Evolutionary conservation across 2,888 invertebrate genomes (phyloP), one percentile per base, ranked within the genome.

Genomic region (Phaedon cochleariae): DNA sequence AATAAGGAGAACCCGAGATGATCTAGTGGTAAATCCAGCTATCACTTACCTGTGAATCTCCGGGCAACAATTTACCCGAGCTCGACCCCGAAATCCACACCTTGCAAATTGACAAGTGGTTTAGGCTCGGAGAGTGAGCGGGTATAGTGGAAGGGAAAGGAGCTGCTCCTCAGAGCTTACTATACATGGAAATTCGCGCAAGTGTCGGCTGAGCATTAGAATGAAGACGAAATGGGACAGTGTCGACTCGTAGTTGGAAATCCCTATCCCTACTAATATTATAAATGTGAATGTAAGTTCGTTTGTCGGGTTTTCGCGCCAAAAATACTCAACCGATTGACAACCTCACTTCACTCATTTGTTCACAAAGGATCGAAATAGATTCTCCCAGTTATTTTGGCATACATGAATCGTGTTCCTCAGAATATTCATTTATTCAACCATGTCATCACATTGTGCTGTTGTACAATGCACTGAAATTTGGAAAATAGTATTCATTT

Each of bases 81-180:
- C 70, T 68, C 74, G 70, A 75, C 72, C 74, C 74, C 73, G 71
- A 74, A 75, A 76, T 76, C 74, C 74, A 74, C 77, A 75, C 77
- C 79, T 78, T 74, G 74, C 74, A 76, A 80, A 79, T 79, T 79
- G 78, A 77, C 77, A 76, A 78, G 77, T 76, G 77, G 57, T 57
- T 76, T 76, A 74, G 76, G 70, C 74, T 72, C 65, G 70, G 73
- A 74, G 76, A 60, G 59, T n/a, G 26, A 26, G 26, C 26, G 4
- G 7, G 26, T 26, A n/a, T n/a, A 26, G 26, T 5, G 26, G 26
- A 7, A 59, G 59, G 59, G 62, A 66, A 21, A 52, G 46, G 76
- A 74, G 77, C 70, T 71, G 74, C 72, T 72, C 69, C 72, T 72
- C 69, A 72, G 71, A 67, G 67, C 70, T 71, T 68, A 76, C 76